These are phyloP conservation scores for Hydrolagus colliei DNA, from an alignment of 2,797 vertebrate genomes.

Conservation along the genomic window DNA sequence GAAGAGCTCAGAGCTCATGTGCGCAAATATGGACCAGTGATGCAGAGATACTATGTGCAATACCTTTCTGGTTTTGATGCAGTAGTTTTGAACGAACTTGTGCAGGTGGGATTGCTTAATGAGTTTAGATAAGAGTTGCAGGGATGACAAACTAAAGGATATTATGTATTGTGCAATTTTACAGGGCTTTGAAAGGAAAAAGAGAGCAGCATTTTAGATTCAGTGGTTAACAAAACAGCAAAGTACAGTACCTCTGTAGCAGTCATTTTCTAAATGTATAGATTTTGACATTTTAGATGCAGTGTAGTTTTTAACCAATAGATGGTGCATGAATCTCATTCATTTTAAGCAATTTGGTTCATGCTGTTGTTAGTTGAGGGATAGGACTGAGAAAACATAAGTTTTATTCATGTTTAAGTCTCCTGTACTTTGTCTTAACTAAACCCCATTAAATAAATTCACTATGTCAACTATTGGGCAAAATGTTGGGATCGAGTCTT, in stretches of 20 bases:
- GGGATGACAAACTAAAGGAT: not conserved
- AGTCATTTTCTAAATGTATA: not conserved
- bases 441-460: too few relatives aligned
- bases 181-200: not conserved
- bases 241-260: not conserved
- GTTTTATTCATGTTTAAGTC: not conserved
- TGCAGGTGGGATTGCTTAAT: conserved; percentile 68
- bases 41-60: conserved; percentile 96
- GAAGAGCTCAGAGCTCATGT: conserved; percentile 93
- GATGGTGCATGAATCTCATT: not conserved
- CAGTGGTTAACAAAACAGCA: not conserved
- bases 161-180: not conserved
- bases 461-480: too few relatives aligned
- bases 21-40: conserved; percentile 88
- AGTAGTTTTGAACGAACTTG: conserved; percentile 92
- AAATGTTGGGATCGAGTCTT: not conserved
- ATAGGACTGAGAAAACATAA: not conserved
- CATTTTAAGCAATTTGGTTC: not conserved
- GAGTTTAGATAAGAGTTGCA: not conserved
- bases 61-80: conserved; percentile 95
- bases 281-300: not conserved
- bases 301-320: conserved; percentile 10
- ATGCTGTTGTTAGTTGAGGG: not conserved
- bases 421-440: not conserved
- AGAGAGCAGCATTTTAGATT: too few relatives aligned